Percentiles rank a stretch among this genome's conserved stretches.
phyloP scores from a whole-genome alignment of 2,888 invertebrate genomes.

The Leucoma salicis region DNA sequence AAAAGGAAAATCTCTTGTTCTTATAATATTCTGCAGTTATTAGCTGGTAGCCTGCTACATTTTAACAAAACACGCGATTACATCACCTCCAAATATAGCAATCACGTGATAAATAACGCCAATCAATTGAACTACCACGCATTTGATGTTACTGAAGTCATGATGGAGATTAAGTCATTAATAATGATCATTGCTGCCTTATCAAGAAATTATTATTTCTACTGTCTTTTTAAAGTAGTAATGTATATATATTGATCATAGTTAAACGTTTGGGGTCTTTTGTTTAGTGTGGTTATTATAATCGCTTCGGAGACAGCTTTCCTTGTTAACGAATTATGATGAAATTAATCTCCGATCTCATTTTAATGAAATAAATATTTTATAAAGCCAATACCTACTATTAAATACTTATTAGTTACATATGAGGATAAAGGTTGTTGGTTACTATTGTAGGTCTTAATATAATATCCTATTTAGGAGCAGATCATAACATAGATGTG shows the following conservation, averaged over 20 bases:
- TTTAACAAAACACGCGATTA: constrained; percentile 40
- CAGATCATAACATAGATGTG: no score
- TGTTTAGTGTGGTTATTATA: neutral
- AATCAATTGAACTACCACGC: constrained; percentile 27
- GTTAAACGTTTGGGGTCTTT: neutral
- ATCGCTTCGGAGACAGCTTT: neutral
- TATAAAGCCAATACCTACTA: no score
- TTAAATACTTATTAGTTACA: no score
- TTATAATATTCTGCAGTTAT: neutral
- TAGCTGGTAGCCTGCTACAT: constrained; percentile 30
- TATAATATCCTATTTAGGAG: no score
- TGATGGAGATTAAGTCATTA: constrained; percentile 9
- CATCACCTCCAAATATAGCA: constrained; percentile 60
- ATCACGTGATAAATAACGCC: constrained; percentile 32
- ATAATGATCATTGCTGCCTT: constrained; percentile 14
- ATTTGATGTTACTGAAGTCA: constrained; percentile 11
- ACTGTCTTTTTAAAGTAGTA: constrained; percentile 2
- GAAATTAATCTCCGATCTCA: no score
- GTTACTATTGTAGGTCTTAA: no score
- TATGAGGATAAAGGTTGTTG: no score
- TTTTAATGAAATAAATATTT: no score
- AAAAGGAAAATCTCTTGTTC: no score
- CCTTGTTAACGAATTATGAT: neutral
- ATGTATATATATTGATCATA: constrained; percentile 8
- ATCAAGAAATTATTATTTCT: constrained; percentile 2